These are phyloP conservation scores for Aplocera efformata DNA, from an alignment of 2,888 invertebrate genomes.

Conservation along the genomic window DNA sequence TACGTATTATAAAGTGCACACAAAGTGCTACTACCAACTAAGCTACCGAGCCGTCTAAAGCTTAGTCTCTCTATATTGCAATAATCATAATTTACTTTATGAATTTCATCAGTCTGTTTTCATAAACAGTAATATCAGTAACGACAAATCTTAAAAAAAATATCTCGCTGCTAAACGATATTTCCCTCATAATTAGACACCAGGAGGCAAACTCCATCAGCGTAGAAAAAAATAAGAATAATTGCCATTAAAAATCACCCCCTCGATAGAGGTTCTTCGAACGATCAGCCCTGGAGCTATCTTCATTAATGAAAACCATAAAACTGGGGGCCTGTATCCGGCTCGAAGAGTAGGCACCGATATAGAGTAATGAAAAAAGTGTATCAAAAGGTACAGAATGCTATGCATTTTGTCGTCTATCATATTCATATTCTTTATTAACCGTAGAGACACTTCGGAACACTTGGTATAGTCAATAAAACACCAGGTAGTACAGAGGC, in stretches of 20 bases:
- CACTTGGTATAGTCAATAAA: too few relatives aligned
- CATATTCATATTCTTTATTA: too few relatives aligned
- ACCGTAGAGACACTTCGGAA: too few relatives aligned
- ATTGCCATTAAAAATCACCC: slow-evolving; percentile 60
- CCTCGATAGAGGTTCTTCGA: slow-evolving; percentile 45
- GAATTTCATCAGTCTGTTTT: too few relatives aligned
- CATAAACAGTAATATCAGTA: too few relatives aligned
- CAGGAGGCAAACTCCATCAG: slow-evolving; percentile 42
- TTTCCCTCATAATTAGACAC: slow-evolving; percentile 25
- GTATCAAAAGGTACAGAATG: background rate
- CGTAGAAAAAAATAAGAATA: slow-evolving; percentile 39
- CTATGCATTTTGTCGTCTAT: too few relatives aligned
- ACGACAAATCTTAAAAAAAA: slow-evolving; percentile 5
- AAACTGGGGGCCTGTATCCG: slow-evolving; percentile 62
- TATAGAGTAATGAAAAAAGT: slow-evolving; percentile 7
- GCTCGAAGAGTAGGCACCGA: slow-evolving; percentile 44
- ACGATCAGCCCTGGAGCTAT: slow-evolving; percentile 70
- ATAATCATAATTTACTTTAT: too few relatives aligned
- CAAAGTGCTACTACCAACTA: too few relatives aligned
- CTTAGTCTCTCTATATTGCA: too few relatives aligned
- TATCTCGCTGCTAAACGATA: slow-evolving; percentile 15
- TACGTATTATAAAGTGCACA: too few relatives aligned
- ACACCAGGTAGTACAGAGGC: too few relatives aligned
- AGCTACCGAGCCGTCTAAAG: too few relatives aligned
- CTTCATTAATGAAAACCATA: slow-evolving; percentile 75